Conservation (phyloP, 2,797 vertebrate genomes). For the Falco novaeseelandiae region DNA sequence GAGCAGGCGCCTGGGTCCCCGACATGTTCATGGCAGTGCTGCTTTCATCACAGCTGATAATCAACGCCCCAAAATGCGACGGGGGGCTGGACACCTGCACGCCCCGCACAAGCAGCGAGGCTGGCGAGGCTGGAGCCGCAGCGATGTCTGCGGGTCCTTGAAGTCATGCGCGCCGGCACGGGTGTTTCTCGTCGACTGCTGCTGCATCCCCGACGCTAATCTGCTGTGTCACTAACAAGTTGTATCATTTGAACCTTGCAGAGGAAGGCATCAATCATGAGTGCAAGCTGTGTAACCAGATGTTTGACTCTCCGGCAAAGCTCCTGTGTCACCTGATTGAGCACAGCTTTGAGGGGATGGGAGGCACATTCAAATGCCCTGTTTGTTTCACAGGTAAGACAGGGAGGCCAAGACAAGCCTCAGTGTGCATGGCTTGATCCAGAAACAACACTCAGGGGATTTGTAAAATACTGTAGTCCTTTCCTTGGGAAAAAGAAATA, state of each 20-base stretch:
- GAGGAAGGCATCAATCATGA: constrained; percentile 99
- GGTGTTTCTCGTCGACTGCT: background rate
- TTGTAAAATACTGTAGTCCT: constrained; percentile 64
- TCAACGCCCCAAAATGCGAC: background rate
- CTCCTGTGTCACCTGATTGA: constrained; percentile 99
- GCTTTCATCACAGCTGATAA: background rate
- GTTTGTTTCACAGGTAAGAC: constrained; percentile 99
- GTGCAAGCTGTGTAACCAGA: constrained; percentile 99
- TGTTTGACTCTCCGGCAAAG: constrained; percentile 99
- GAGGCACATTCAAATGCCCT: constrained; percentile 99
- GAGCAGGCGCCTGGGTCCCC: accelerated
- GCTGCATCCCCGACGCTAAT: constrained; percentile 52
- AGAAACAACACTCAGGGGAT: constrained; percentile 65
- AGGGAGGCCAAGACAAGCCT: constrained; percentile 57
- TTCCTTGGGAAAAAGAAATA: constrained; percentile 34
- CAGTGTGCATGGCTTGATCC: constrained; percentile 56
- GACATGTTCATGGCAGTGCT: accelerated
- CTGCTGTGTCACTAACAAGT: constrained; percentile 77
- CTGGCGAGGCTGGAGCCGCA: background rate
- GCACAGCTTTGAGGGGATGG: constrained; percentile 99
- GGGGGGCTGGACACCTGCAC: background rate
- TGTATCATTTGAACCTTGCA: constrained; percentile 87
- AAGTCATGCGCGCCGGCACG: background rate
- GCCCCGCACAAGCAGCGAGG: accelerated
- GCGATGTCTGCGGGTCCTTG: background rate